Base-by-base conservation (phyloP, 2,797 vertebrate genomes). In the Aplochiton taeniatus region DNA sequence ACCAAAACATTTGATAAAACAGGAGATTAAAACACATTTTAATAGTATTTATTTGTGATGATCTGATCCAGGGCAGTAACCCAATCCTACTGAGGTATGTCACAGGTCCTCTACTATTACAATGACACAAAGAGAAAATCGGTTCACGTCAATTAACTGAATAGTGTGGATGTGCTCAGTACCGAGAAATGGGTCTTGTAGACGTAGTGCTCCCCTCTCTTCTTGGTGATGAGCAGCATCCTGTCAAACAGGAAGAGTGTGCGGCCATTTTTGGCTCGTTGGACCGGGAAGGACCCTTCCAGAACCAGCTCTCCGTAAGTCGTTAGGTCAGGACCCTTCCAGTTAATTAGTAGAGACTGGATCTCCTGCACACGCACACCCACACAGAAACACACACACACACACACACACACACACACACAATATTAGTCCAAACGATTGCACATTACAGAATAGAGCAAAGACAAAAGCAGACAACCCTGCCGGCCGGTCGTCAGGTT, bases 211-310 rank as follows among this genome's bases (percentile, higher is more conserved):
- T 98, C 96, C 0, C 95, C 96, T 0, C 97, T 91, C 75, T 94
- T 98, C 88, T 96, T 98, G 77, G 96, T 95, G 85, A 99, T 93
- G 73, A 99, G 93, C 42, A 99, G 91, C 43, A 93, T 93, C 83
- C 92, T 96, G 78, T 99, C 94, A 0, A 98, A 98, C 74, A 99
- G 94, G 85, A 98, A 98, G 70, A 99, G 94, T 0, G 95, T 94
- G 9, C 96, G 93, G 63, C 96, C 96, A 0, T 95, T 97, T 80
- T 95, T 96, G 0, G 94, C 95, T 0, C 95, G 93, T 67, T 98
- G 94, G 8, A 95, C 90, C 0, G 95, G 95, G 81, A 98, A 99
- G 0, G 94, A 97, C 58, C 95, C 96, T 86, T 99, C 98, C 67
- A 99, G 90, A 67, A 98, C 97, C 50, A 98, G 93, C 72, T 99